Conservation (phyloP, 1,140 invertebrate species). For the Venustaconcha ellipsiformis region DNA sequence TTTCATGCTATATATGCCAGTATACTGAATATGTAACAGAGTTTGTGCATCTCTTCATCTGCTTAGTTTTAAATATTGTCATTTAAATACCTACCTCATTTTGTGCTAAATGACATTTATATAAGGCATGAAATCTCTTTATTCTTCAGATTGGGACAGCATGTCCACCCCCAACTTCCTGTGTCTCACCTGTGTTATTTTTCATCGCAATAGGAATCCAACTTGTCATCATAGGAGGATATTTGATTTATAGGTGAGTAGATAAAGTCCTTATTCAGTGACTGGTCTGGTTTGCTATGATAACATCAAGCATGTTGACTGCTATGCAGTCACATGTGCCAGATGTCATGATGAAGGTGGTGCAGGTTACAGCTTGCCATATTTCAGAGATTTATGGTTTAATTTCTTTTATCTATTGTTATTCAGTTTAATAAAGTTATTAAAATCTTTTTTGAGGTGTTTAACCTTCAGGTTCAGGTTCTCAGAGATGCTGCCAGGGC, state of each 20-base stretch:
- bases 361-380: no score
- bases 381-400: no score
- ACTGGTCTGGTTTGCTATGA: no score
- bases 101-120: neutral
- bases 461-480: no score
- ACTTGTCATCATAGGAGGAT: slow-evolving; percentile 18
- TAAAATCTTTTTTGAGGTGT: no score
- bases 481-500: no score
- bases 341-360: no score
- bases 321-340: no score
- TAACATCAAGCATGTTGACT: no score
- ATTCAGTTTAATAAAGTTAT: no score
- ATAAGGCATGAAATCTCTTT: neutral
- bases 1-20: neutral
- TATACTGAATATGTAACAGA: neutral
- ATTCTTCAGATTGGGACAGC: slow-evolving; percentile 4
- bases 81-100: neutral
- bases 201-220: slow-evolving; percentile 23
- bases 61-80: neutral
- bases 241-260: slow-evolving; percentile 30
- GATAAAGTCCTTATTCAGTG: no score
- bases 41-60: neutral
- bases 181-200: slow-evolving; percentile 15
- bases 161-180: slow-evolving; percentile 19
- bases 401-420: no score